Base-by-base conservation (phyloP, 2,797 vertebrate genomes). In the Melanotaenia pygmaea region DNA sequence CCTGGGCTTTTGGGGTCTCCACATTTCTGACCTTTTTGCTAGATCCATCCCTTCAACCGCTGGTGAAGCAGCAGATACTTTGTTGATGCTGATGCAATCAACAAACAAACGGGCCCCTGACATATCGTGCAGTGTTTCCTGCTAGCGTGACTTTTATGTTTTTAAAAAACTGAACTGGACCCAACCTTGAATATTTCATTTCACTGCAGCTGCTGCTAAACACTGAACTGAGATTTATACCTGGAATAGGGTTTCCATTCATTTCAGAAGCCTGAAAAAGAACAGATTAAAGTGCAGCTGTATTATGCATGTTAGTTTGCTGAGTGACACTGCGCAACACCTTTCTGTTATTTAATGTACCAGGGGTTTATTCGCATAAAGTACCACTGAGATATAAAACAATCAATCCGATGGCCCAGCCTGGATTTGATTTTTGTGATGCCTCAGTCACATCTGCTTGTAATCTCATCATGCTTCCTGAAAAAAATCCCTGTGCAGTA, bases 361-460 rank as follows among this genome's bases (percentile, higher is more conserved):
- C 59, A 54, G 40, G 32, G 28, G 40, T 80, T 67, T 74, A 63
- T 37, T 77, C n/a, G 62, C 38, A 72, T 61, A 69, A 77, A 75
- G 72, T 53, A 59, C 50, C 26, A 1, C 22, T 10, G 24, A 67
- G 80, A 85, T 80, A 80, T 78, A 82, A 67, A 67, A 74, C 59
- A 83, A 67, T 51, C 67, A 74, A 76, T 79, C 26, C 32, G 60
- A 38, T 78, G 75, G 82, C 83, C 69, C 59, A 18, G 67, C 59
- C 71, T 59, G 59, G 68, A 79, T 72, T 82, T 57, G 66, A 78
- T 77, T 83, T 56, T 72, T 61, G 76, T 76, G 79, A 86, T 32
- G 59, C 72, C 76, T 79, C 74, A 47, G 76, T 77, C 89, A 83
- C 87, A 81, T 90, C 89, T 91, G 87, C 69, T 79, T 86, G 82